Evolutionary conservation across 1,140 invertebrate species (phyloP).

Genomic region (Cotesia vestalis): DNA sequence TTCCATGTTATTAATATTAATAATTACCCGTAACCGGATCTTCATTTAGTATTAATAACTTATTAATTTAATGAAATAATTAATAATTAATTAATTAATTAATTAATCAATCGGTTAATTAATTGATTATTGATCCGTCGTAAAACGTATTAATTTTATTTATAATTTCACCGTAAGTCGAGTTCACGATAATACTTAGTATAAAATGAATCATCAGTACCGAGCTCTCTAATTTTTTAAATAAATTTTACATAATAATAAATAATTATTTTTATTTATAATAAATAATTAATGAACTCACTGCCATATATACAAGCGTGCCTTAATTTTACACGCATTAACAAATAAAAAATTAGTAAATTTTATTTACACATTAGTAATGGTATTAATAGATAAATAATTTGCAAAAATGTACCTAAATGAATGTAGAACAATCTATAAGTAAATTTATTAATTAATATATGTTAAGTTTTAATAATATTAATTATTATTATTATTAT

Average conservation of each 20-base stretch:
- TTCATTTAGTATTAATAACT: constrained; percentile 35
- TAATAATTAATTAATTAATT: constrained; percentile 13
- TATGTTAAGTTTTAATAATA: neutral
- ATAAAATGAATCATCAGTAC: neutral
- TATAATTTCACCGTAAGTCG: neutral
- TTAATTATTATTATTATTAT: too few relatives aligned
- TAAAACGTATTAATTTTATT: too few relatives aligned
- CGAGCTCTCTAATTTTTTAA: constrained; percentile 29
- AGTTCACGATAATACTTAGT: neutral
- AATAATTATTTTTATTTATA: neutral
- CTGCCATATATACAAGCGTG: constrained; percentile 30
- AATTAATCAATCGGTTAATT: too few relatives aligned
- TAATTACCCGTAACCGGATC: neutral
- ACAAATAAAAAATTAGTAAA: neutral
- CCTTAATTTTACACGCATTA: constrained; percentile 10
- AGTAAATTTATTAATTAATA: neutral
- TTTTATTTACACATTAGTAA: neutral
- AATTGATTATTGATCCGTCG: neutral
- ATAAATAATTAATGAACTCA: neutral
- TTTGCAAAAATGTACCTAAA: constrained; percentile 4
- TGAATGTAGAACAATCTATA: constrained; percentile 1
- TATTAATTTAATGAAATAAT: constrained; percentile 30
- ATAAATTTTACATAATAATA: neutral
- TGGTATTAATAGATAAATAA: too few relatives aligned
- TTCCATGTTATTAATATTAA: neutral